Base-by-base conservation (phyloP, 2,888 invertebrate species). In the Lasius platythorax region DNA sequence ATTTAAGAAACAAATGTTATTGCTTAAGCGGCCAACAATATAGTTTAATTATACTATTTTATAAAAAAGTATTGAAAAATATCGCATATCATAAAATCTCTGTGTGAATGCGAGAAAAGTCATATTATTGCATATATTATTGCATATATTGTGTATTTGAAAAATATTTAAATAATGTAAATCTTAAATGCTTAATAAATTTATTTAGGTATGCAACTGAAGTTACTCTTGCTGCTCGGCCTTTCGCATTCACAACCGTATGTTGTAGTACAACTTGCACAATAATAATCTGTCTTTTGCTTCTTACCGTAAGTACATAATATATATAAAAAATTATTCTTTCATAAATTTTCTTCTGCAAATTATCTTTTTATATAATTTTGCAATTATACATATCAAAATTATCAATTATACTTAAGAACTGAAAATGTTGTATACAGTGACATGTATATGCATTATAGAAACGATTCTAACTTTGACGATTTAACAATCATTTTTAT, bases 261-360 rank as follows among this genome's bases (percentile, higher is more conserved):
- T 11, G n/a, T 28, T 64, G 28, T 66, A 43, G 78, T 40, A 50
- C 40, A 15, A 0, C n/a, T 61, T 30, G 12, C 8, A 53, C 8
- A 6, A n/a, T 53, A 8, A 53, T 53, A 53, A 2, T 53, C 43
- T n/a, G 30, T 79, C 30, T 68, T 68, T 18, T 58, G 9, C 1
- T 79, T 9, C 33, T 68, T 43, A 30, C 43, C 5, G 78, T 79
- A 63, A 68, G 78, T 79, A 70, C 6, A 50, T 30, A 5, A 18
- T 33, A n/a, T 70, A 33, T 33, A n/a, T n/a, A 11, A 9, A 50
- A 50, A 46, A n/a, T 53, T n/a, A 53, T 53, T 30, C 3, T 50
- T 5, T 46, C 6, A 50, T 30, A 43, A 15, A 18, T 30, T 28
- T 46, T 67, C 8, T 37, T 2, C 3, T 12, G 12, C 12, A 46